phyloP scores from a whole-genome alignment of 1,140 invertebrate genomes.

The Patella vulgata region DNA sequence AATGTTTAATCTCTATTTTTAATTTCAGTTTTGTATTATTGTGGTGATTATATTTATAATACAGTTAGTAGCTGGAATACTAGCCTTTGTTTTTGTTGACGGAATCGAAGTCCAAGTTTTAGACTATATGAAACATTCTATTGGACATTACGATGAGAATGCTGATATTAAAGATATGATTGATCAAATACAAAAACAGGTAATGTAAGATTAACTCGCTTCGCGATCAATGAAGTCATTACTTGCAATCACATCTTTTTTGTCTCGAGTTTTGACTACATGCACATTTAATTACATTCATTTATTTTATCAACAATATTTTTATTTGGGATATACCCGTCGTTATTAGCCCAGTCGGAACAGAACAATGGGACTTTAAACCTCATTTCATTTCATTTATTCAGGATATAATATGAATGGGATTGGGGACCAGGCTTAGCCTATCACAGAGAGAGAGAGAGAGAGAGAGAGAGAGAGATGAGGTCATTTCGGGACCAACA shows the following conservation, averaged over 20 bases:
- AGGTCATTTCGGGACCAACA: no score
- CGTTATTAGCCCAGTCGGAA: no score
- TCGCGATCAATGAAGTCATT: not conserved
- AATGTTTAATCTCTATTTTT: no score
- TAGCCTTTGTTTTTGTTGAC: constrained; percentile 61
- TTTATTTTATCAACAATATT: no score
- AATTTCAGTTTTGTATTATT: constrained; percentile 85
- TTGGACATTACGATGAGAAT: constrained; percentile 88
- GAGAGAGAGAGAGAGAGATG: no score
- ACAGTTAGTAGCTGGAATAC: constrained; percentile 67
- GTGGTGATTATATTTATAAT: constrained; percentile 86
- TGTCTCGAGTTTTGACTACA: not conserved
- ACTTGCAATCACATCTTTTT: not conserved
- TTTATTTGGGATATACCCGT: no score
- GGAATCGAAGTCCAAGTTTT: constrained; percentile 51
- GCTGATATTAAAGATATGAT: constrained; percentile 91
- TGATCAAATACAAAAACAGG: constrained; percentile 91
- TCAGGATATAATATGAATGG: no score
- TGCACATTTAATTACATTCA: no score
- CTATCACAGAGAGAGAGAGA: no score
- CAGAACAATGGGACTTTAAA: no score
- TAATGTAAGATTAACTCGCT: constrained; percentile 63
- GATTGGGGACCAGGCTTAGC: no score
- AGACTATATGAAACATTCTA: constrained; percentile 84
- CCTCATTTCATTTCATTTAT: no score